A percentile compares a stretch with the other conserved stretches of the same genome.
phyloP scores from a whole-genome alignment of 2,113 vertebrate genomes.

The Ailuropoda melanoleuca region DNA sequence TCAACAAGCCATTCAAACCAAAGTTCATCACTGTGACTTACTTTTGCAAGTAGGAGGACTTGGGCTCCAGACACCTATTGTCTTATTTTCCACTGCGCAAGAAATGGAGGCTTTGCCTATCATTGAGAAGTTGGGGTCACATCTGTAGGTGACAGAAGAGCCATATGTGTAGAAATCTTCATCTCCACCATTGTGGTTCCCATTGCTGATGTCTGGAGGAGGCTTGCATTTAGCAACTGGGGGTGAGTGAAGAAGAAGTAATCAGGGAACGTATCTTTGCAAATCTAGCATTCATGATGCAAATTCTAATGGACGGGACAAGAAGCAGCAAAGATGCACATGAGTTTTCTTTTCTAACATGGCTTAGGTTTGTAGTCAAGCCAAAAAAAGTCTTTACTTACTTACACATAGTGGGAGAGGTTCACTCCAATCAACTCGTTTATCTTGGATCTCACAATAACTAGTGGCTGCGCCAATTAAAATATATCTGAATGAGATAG shows the following conservation, averaged over 20 bases:
- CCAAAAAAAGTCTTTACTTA: conserved; percentile 62
- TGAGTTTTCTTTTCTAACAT: background rate
- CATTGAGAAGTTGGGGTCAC: conserved; percentile 70
- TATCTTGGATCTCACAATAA: conserved; percentile 58
- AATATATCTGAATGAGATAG: conserved; percentile 56
- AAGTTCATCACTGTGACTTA: conserved; percentile 49
- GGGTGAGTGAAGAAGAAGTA: background rate
- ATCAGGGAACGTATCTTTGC: background rate
- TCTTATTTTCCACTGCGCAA: conserved; percentile 53
- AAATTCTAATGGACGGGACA: background rate
- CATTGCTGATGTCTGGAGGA: conserved; percentile 69
- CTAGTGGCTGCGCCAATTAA: conserved; percentile 65
- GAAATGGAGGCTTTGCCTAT: background rate
- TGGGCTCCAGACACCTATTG: conserved; percentile 63
- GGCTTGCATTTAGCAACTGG: conserved; percentile 67
- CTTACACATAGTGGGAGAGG: conserved; percentile 62
- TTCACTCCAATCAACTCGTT: conserved; percentile 56
- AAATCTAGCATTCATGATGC: background rate
- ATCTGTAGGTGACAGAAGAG: conserved; percentile 46
- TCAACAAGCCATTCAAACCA: background rate
- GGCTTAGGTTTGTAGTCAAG: background rate
- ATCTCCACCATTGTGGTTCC: background rate
- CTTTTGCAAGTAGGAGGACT: conserved; percentile 72
- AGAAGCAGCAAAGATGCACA: background rate
- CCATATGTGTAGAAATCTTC: background rate